phyloP scores from a whole-genome alignment of 2,797 vertebrate genomes.

The Cirrhinus mrigala region DNA sequence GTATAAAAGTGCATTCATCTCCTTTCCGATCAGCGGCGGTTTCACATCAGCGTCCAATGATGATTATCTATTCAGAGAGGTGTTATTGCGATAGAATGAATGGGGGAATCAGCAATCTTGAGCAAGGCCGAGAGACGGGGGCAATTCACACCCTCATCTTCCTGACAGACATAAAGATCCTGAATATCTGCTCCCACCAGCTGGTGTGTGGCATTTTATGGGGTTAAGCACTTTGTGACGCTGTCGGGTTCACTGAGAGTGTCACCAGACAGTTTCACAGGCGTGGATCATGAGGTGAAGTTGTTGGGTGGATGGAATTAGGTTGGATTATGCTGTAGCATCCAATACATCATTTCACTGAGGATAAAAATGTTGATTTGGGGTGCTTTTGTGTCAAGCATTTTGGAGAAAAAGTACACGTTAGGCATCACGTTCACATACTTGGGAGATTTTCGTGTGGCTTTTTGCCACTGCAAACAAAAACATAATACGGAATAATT shows the following conservation, averaged over 20 bases:
- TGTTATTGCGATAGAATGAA: constrained; percentile 43
- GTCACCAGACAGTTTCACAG: constrained; percentile 58
- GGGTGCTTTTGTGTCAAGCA: neutral
- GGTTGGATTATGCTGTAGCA: constrained; percentile 15
- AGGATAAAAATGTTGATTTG: constrained; percentile 1
- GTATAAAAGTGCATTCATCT: constrained; percentile 44
- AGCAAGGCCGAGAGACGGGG: constrained; percentile 17
- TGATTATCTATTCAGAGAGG: constrained; percentile 53
- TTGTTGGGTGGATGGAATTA: constrained; percentile 24
- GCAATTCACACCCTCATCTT: constrained; percentile 34
- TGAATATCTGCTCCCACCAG: constrained; percentile 5
- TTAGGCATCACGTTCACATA: constrained; percentile 3
- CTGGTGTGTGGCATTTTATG: constrained; percentile 14
- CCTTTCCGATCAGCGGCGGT: neutral
- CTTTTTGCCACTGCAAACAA: constrained; percentile 21
- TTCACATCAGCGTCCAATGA: constrained; percentile 28
- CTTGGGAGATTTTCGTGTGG: neutral
- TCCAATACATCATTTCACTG: neutral
- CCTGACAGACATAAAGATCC: constrained; percentile 28
- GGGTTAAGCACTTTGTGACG: constrained; percentile 29
- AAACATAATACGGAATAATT: constrained; percentile 2
- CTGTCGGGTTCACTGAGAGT: constrained; percentile 65
- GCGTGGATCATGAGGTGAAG: constrained; percentile 55
- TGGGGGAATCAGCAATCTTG: constrained; percentile 44
- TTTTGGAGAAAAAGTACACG: neutral